phyloP scores from a whole-genome alignment of 2,797 vertebrate species.

The Danio jaintianensis region DNA sequence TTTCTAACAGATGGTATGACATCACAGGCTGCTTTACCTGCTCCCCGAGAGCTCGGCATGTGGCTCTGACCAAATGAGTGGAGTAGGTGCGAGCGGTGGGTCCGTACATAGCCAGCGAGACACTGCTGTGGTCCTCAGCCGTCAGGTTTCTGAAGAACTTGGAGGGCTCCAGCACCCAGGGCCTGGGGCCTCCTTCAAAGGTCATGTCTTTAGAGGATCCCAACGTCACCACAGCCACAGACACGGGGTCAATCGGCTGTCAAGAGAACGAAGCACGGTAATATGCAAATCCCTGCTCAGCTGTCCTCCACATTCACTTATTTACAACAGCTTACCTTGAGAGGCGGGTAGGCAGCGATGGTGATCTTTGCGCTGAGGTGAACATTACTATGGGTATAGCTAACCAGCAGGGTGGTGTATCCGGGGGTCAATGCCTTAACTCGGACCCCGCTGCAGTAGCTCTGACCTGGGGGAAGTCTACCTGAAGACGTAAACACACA shows the following conservation, averaged over 20 bases:
- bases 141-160: slow-evolving; percentile 90
- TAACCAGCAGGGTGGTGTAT: slow-evolving; percentile 79
- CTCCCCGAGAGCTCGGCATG: slow-evolving; percentile 89
- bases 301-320: no score
- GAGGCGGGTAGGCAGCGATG: slow-evolving; percentile 86
- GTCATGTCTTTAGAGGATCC: slow-evolving; percentile 95
- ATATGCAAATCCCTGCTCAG: neutral
- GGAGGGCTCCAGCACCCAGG: slow-evolving; percentile 95
- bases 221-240: slow-evolving; percentile 89
- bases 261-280: neutral
- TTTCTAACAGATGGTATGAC: slow-evolving; percentile 30
- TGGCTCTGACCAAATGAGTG: slow-evolving; percentile 86
- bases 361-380: slow-evolving; percentile 89
- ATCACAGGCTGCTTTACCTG: slow-evolving; percentile 79
- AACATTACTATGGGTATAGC: slow-evolving; percentile 82
- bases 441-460: slow-evolving; percentile 81
- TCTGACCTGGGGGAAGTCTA: slow-evolving; percentile 73
- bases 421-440: slow-evolving; percentile 85
- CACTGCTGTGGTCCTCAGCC: slow-evolving; percentile 77
- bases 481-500: slow-evolving; percentile 63
- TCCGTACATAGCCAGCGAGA: slow-evolving; percentile 76
- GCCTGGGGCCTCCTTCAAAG: slow-evolving; percentile 93
- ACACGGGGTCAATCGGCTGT: slow-evolving; percentile 88
- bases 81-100: slow-evolving; percentile 81
- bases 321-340: slow-evolving; percentile 81